These are phyloP conservation scores for Caenorhabditis wallacei DNA, from an alignment of 2,888 invertebrate genomes.

Conservation along the genomic window DNA sequence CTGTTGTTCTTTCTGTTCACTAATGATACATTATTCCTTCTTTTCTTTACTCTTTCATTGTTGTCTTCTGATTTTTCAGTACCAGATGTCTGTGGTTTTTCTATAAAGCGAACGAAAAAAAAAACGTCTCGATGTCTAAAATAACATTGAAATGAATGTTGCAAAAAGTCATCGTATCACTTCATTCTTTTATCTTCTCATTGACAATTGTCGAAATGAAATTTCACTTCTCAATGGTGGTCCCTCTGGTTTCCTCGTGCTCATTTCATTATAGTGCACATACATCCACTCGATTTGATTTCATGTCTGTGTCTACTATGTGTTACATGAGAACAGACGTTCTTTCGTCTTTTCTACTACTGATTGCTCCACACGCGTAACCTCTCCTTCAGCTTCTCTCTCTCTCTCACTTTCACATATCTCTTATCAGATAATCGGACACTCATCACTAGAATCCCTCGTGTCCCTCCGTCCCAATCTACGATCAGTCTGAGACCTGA, in stretches of 20 bases:
- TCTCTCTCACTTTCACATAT: constrained; percentile 50
- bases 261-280: constrained; percentile 39
- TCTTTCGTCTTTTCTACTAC: constrained; percentile 55
- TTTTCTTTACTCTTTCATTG: background rate
- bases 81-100: background rate
- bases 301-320: constrained; percentile 52
- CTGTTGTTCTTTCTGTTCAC: no score
- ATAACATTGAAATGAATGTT: constrained; percentile 13
- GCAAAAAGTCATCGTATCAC: constrained; percentile 11
- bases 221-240: constrained; percentile 6
- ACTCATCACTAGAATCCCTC: constrained; percentile 12
- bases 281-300: constrained; percentile 22
- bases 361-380: constrained; percentile 6
- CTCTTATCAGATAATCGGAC: constrained; percentile 56
- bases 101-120: background rate
- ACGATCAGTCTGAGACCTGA: constrained; percentile 34
- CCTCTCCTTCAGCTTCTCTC: background rate
- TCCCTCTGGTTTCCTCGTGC: constrained; percentile 29
- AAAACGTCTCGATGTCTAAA: background rate
- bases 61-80: background rate
- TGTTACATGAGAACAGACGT: constrained; percentile 61
- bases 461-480: constrained; percentile 35
- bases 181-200: constrained; percentile 25
- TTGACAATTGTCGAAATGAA: constrained; percentile 41
- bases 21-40: no score